phyloP scores from a whole-genome alignment of 2,888 invertebrate genomes.

The Tubulanus polymorphus region DNA sequence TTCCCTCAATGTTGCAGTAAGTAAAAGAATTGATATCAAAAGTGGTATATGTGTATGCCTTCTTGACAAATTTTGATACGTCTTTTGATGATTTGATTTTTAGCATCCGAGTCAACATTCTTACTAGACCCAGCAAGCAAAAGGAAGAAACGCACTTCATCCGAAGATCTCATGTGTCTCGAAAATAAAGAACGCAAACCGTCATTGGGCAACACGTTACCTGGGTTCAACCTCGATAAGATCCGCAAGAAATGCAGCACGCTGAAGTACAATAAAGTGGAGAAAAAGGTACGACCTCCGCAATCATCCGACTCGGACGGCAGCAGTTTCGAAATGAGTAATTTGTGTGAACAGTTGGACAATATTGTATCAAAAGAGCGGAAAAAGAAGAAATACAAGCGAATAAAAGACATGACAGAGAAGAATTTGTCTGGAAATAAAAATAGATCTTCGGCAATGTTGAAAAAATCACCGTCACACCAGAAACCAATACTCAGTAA shows the following conservation, averaged over 20 bases:
- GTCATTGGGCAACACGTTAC: slow-evolving; percentile 3
- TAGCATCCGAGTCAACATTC: too few species aligned
- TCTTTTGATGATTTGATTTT: too few species aligned
- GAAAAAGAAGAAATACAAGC: background rate
- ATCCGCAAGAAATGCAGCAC: too few species aligned
- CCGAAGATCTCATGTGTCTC: background rate
- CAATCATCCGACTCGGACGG: background rate
- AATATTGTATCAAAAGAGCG: background rate
- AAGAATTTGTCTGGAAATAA: background rate
- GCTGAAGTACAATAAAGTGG: too few species aligned
- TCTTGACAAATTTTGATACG: too few species aligned
- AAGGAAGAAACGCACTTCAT: slow-evolving; percentile 62
- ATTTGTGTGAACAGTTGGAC: background rate
- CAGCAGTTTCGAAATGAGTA: background rate
- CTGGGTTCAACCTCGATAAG: too few species aligned
- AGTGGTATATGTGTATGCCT: too few species aligned
- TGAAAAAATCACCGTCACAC: background rate
- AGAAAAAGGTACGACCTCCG: too few species aligned
- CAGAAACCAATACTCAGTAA: too few species aligned
- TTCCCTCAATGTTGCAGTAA: slow-evolving; percentile 88
- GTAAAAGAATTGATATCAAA: too few species aligned
- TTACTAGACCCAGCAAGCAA: slow-evolving; percentile 75
- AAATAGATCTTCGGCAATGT: background rate
- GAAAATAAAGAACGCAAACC: slow-evolving; percentile 10
- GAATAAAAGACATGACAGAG: background rate